Conservation (phyloP, 2,888 invertebrate species). For the Baccha elongata region DNA sequence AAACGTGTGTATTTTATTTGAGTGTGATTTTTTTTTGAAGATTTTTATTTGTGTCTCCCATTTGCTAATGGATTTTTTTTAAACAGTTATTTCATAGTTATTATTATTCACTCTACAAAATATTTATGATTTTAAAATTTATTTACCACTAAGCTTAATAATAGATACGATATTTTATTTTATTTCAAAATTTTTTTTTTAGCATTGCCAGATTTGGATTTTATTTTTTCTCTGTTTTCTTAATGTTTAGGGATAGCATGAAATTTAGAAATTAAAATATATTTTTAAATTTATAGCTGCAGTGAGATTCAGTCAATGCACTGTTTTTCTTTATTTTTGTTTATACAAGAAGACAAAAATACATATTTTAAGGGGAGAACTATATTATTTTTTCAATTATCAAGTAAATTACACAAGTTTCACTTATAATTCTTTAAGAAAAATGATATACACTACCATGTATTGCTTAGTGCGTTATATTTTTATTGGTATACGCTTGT, state of each 20-base stretch:
- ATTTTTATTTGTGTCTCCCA: conserved; percentile 58
- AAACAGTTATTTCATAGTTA: conserved; percentile 62
- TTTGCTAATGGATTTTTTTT: conserved; percentile 38
- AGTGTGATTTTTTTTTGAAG: conserved; percentile 39
- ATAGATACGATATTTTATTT: conserved; percentile 72
- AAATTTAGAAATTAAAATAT: conserved; percentile 40
- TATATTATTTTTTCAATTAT: conserved; percentile 56
- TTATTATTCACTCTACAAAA: conserved; percentile 72
- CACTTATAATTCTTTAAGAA: conserved; percentile 50
- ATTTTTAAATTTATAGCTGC: conserved; percentile 66
- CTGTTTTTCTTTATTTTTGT: conserved; percentile 62
- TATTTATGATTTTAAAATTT: conserved; percentile 63
- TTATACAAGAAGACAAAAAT: conserved; percentile 75
- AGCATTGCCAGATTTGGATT: conserved; percentile 60
- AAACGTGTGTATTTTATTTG: conserved; percentile 60
- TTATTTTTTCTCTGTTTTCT: conserved; percentile 3
- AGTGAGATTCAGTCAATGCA: conserved; percentile 72
- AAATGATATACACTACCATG: conserved; percentile 70
- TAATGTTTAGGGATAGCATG: conserved; percentile 35
- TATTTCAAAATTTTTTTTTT: too few relatives aligned
- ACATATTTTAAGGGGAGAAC: conserved; percentile 61
- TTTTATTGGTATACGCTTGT: conserved; percentile 76
- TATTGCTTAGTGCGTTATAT: conserved; percentile 74
- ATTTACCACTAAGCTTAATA: conserved; percentile 73
- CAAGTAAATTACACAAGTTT: conserved; percentile 76